Evolutionary conservation across 2,888 invertebrate species (phyloP).

Genomic region (Cordilura impudica): DNA sequence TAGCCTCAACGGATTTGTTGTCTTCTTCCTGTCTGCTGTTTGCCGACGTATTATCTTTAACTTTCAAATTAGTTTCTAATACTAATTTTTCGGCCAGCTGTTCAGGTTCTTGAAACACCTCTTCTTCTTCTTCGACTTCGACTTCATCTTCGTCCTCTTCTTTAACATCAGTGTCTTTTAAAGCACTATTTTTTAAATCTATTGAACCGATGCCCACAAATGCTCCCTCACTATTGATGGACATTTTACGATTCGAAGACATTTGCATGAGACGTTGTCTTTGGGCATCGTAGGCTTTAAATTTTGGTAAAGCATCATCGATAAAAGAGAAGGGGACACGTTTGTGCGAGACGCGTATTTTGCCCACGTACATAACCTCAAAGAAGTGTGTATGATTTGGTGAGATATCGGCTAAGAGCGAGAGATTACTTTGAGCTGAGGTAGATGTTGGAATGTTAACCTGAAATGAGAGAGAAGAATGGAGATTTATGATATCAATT

Average conservation of each 20-base stretch:
- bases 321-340: slow-evolving; percentile 90
- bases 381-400: slow-evolving; percentile 93
- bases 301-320: slow-evolving; percentile 92
- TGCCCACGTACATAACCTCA: slow-evolving; percentile 94
- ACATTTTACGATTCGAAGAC: slow-evolving; percentile 73
- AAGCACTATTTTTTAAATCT: slow-evolving; percentile 62
- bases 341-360: slow-evolving; percentile 91
- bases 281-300: slow-evolving; percentile 88
- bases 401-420: slow-evolving; percentile 83
- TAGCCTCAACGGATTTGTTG: slow-evolving; percentile 60
- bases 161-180: slow-evolving; percentile 71
- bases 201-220: slow-evolving; percentile 68
- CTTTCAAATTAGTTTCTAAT: slow-evolving; percentile 11
- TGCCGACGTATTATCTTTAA: slow-evolving; percentile 22
- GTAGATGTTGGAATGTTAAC: slow-evolving; percentile 77
- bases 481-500: neutral
- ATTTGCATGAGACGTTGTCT: slow-evolving; percentile 78
- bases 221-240: slow-evolving; percentile 70
- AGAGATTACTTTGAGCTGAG: slow-evolving; percentile 76
- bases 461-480: slow-evolving; percentile 53
- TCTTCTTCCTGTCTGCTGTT: slow-evolving; percentile 61
- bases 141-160: slow-evolving; percentile 71
- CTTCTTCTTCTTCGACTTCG: slow-evolving; percentile 55
- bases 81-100: neutral
- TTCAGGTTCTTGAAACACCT: no score